A percentile compares a stretch with the other conserved stretches of the same genome.
Evolutionary conservation across 2,113 vertebrate species (phyloP).

Genomic region (Pelecanoides urinatrix): DNA sequence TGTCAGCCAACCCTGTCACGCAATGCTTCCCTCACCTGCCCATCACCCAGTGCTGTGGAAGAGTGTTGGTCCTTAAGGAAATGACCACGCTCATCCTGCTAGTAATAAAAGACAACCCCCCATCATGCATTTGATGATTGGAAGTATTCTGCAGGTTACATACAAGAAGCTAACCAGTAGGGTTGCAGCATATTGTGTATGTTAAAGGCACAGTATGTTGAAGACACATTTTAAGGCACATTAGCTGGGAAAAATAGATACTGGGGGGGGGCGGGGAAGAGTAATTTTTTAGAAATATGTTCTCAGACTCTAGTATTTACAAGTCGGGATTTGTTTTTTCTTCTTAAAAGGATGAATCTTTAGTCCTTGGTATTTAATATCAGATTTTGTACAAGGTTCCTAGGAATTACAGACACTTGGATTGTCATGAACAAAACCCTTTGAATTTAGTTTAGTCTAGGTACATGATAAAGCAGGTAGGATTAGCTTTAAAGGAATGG

Average conservation of each 20-base stretch:
- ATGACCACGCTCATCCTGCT: background rate
- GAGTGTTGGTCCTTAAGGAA: background rate
- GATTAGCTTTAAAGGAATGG: constrained; percentile 43
- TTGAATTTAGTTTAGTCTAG: constrained; percentile 29
- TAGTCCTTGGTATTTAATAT: constrained; percentile 52
- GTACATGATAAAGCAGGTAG: constrained; percentile 13
- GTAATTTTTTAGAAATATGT: constrained; percentile 23
- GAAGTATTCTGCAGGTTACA: background rate
- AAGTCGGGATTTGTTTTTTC: background rate
- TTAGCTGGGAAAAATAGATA: constrained; percentile 24
- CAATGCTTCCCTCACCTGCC: background rate
- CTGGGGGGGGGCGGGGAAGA: background rate
- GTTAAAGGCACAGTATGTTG: background rate
- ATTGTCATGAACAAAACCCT: constrained; percentile 16
- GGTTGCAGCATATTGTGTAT: background rate
- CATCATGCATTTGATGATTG: background rate
- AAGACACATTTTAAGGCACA: background rate
- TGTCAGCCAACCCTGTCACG: background rate
- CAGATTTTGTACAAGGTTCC: constrained; percentile 53
- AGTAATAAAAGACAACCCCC: background rate
- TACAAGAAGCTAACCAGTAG: background rate
- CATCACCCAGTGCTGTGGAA: background rate
- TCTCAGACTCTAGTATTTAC: constrained; percentile 41
- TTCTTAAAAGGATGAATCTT: constrained; percentile 36
- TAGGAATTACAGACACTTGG: constrained; percentile 33